Percentiles rank a stretch among this genome's conserved stretches.
Conservation (phyloP, 2,888 invertebrate species). For the Caenorhabditis doughertyi region DNA sequence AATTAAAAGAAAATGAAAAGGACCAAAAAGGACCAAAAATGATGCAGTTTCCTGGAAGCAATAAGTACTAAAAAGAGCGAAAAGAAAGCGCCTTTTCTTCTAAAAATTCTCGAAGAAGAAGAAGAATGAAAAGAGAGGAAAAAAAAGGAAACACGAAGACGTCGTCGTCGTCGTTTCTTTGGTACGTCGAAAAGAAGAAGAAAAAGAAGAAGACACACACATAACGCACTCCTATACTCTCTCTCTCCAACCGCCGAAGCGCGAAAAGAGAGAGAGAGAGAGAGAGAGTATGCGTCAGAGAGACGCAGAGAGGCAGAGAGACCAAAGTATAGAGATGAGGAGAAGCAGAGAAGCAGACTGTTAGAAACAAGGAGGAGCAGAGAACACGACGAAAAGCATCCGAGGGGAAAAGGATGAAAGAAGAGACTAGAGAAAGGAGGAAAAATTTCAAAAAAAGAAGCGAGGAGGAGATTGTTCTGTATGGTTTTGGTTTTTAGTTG, state of each 20-base stretch:
- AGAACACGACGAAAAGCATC: background rate
- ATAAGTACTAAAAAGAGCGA: background rate
- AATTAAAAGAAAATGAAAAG: no score
- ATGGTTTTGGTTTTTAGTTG: no score
- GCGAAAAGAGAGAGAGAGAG: constrained; percentile 11
- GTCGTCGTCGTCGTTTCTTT: background rate
- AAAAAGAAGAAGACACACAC: constrained; percentile 24
- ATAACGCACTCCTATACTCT: no score
- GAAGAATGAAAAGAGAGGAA: constrained; percentile 4
- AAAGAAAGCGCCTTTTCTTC: constrained; percentile 16
- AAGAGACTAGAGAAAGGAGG: background rate
- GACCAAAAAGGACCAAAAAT: background rate
- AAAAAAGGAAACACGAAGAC: constrained; percentile 1
- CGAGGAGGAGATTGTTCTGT: no score
- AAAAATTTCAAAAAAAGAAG: background rate
- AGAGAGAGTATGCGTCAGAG: constrained; percentile 1
- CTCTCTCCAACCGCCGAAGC: no score
- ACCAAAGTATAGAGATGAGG: no score
- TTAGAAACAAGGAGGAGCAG: background rate
- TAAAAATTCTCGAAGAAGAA: background rate
- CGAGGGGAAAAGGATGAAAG: background rate
- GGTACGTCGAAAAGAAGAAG: constrained; percentile 7
- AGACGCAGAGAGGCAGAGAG: background rate
- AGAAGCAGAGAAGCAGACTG: background rate
- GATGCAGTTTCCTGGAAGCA: background rate